phyloP scores from a whole-genome alignment of 1,140 invertebrate species.

The Drosophila cardini region DNA sequence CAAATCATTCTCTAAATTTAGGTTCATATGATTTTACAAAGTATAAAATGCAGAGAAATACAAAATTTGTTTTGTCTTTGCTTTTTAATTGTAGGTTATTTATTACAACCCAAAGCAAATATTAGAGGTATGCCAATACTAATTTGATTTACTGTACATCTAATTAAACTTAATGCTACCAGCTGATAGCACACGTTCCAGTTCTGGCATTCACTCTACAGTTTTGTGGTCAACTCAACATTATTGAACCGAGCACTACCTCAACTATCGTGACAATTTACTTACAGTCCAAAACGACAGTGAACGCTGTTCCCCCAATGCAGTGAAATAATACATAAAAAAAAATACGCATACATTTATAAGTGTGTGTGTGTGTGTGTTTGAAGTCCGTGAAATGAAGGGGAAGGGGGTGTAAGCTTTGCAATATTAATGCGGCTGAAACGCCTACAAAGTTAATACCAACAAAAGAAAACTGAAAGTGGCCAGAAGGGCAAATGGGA shows the following conservation, averaged over 20 bases:
- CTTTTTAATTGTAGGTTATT: too few relatives aligned
- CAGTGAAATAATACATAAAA: not conserved
- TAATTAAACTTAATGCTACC: constrained; percentile 31
- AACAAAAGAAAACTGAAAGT: constrained; percentile 46
- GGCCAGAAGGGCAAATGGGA: constrained; percentile 11
- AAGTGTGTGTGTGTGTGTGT: not conserved
- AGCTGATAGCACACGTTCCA: constrained; percentile 17
- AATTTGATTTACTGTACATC: not conserved
- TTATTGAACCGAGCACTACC: constrained; percentile 2
- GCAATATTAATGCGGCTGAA: constrained; percentile 63
- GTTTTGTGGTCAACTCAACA: constrained; percentile 15
- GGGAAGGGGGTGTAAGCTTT: constrained; percentile 12
- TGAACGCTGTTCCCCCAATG: not conserved
- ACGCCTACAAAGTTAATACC: constrained; percentile 38
- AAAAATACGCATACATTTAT: not conserved
- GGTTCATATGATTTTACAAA: too few relatives aligned
- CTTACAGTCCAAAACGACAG: not conserved
- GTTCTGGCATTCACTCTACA: not conserved
- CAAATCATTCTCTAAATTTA: too few relatives aligned
- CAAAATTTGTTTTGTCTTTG: too few relatives aligned
- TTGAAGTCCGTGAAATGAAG: too few relatives aligned
- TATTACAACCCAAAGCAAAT: too few relatives aligned
- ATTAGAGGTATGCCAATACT: too few relatives aligned
- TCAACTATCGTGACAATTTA: constrained; percentile 16
- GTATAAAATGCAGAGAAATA: too few relatives aligned